Evolutionary conservation across 1,140 invertebrate species (phyloP).

Genomic region (Drosophila sechellia): DNA sequence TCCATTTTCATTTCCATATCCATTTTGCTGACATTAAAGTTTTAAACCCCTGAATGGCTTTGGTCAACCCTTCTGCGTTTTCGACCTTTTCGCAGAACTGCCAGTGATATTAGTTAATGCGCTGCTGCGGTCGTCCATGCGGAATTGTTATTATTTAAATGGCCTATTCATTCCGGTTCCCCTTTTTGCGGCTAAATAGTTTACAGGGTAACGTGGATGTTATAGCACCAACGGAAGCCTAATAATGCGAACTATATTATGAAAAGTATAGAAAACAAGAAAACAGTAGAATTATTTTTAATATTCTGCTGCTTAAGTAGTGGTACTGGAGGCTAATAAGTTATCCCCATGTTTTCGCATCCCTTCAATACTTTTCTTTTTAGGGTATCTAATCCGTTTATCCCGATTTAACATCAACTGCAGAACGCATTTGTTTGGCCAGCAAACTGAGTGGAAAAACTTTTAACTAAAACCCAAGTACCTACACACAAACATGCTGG

Average conservation of each 20-base stretch:
- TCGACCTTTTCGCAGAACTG: slow-evolving; percentile 30
- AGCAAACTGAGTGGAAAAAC: slow-evolving; percentile 63
- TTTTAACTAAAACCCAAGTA: slow-evolving; percentile 40
- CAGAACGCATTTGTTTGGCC: slow-evolving; percentile 40
- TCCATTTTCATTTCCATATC: slow-evolving; percentile 21
- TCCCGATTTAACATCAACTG: slow-evolving; percentile 16
- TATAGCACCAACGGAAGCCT: not conserved
- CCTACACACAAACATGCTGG: slow-evolving; percentile 22
- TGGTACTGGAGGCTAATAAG: too few species aligned
- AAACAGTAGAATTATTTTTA: too few species aligned
- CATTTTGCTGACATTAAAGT: slow-evolving; percentile 46
- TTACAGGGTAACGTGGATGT: slow-evolving; percentile 6
- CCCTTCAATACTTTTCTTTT: too few species aligned
- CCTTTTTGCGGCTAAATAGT: slow-evolving; percentile 1
- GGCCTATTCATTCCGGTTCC: slow-evolving; percentile 36
- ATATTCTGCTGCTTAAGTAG: too few species aligned
- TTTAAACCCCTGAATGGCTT: slow-evolving; percentile 21
- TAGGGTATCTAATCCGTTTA: slow-evolving; percentile 22
- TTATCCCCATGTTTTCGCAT: too few species aligned
- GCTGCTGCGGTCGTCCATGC: slow-evolving; percentile 50
- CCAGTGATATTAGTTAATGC: slow-evolving; percentile 57
- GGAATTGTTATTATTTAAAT: slow-evolving; percentile 63
- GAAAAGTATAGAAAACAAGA: too few species aligned
- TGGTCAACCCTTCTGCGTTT: slow-evolving; percentile 26
- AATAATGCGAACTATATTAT: not conserved